Percentiles rank a stretch among this genome's conserved stretches.
These are phyloP conservation scores for Mormoops blainvillei DNA, from an alignment of 2,113 vertebrate genomes.

Conservation along the genomic window DNA sequence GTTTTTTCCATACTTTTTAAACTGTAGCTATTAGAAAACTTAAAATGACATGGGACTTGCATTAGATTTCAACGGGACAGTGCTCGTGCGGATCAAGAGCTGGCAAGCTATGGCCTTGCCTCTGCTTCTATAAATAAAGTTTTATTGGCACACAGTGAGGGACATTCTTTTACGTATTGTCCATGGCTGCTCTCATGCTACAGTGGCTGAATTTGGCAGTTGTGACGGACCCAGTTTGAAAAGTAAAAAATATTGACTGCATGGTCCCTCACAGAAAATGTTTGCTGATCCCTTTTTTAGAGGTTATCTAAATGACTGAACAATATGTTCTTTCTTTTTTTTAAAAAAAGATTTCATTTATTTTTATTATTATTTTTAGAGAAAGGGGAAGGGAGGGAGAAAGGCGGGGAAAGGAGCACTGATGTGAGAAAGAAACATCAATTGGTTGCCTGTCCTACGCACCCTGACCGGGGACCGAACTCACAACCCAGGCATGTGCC, in stretches of 20 bases:
- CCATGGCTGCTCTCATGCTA: not conserved
- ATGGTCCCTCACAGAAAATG: not conserved
- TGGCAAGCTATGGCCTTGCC: not conserved
- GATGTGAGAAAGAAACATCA: too few relatives aligned
- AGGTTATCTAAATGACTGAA: not conserved
- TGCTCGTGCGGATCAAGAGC: not conserved
- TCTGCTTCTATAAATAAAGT: not conserved
- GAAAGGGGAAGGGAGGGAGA: too few relatives aligned
- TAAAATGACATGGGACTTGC: not conserved
- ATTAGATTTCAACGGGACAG: not conserved
- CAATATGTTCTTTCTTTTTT: not conserved
- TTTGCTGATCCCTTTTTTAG: not conserved
- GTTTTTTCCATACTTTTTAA: constrained; percentile 2
- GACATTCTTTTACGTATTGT: not conserved
- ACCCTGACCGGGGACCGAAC: too few relatives aligned
- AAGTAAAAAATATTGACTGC: not conserved
- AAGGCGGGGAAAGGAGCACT: too few relatives aligned
- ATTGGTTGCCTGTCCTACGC: too few relatives aligned
- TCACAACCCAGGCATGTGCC: too few relatives aligned
- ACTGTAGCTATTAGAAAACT: not conserved
- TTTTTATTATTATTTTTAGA: too few relatives aligned
- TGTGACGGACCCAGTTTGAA: not conserved
- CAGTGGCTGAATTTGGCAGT: not conserved
- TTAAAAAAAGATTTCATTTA: too few relatives aligned
- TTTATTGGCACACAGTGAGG: not conserved